Percentiles rank a stretch among this genome's conserved stretches.
phyloP scores from a whole-genome alignment of 1,140 invertebrate species.

The Acromyrmex echinatior region DNA sequence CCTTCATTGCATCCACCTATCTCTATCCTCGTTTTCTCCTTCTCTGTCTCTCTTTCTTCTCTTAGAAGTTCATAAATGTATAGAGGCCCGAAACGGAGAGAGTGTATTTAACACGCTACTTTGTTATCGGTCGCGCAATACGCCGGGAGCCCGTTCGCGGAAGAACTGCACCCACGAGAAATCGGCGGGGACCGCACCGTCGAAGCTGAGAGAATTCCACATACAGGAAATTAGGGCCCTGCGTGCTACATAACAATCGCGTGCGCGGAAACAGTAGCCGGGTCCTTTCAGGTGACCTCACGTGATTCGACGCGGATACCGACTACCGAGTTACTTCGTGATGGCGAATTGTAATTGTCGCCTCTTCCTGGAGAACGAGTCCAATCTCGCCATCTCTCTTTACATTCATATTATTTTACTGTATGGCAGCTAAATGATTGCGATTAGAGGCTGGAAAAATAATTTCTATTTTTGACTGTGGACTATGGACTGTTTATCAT shows the following conservation, averaged over 20 bases:
- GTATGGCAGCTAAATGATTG: neutral
- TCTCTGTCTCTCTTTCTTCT: neutral
- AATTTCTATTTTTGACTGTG: neutral
- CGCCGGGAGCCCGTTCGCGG: conserved; percentile 32
- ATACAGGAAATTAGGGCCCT: conserved; percentile 4
- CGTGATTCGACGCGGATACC: conserved; percentile 45
- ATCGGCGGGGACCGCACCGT: neutral
- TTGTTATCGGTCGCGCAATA: conserved; percentile 31
- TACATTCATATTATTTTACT: neutral
- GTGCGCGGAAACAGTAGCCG: conserved; percentile 50
- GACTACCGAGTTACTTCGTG: conserved; percentile 48
- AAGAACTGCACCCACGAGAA: neutral
- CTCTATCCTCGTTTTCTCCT: neutral
- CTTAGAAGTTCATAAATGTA: neutral
- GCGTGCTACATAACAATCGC: conserved; percentile 36
- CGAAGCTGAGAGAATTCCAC: conserved; percentile 1
- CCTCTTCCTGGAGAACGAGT: neutral
- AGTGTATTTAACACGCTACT: conserved; percentile 51
- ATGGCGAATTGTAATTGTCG: conserved; percentile 27
- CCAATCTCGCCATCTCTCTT: neutral
- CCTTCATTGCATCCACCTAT: neutral
- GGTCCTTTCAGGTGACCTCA: conserved; percentile 44
- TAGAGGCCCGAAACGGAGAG: neutral
- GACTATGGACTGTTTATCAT: too few species aligned
- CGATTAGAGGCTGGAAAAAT: neutral